Evolutionary conservation across 2,888 invertebrate species (phyloP), one percentile per base, ranked within the genome.

Genomic region (Petrolisthes manimaculis): DNA sequence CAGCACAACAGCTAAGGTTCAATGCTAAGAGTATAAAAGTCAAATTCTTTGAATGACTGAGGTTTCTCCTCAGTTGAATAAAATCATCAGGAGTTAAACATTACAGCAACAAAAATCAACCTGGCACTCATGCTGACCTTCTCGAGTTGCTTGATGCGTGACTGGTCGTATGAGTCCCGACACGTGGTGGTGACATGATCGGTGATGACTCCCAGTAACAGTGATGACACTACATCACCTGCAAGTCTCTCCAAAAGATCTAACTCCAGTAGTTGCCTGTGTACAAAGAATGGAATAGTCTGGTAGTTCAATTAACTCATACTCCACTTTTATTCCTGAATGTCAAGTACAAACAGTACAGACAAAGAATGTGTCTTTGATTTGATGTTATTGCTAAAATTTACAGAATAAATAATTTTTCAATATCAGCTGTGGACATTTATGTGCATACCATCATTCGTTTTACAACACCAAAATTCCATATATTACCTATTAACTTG

Each of bases 151-250:
- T 94, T 94, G 83, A 98, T 94, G 92, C 97, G 97, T 5, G 97
- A 96, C 37, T 95, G 95, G 93, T 98, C 97, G 94, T 97, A 98
- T 92, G 96, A 96, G 56, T 97, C 97, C 92, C 96, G 96, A 92
- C 98, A 98, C 0, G 96, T 95, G 92, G 96, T 95, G 92, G 95
- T 95, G n/a, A 98, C 96, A 92, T 98, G 96, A 91, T 95, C 94
- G 92, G 96, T 95, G 91, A 98, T 98, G 92, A 96, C 95, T 92
- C 95, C 94, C 92, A 97, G 96, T 90, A 98, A 96, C 84, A 98
- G 94, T 89, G 95, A 95, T 1, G 97, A 97, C 12, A 98, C 94
- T 0, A 97, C 95, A 92, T 97, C 96, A 0, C 97, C 97, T 3
- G 97, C 96, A 67, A 98, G 93, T 92, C 97, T 95, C 93, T 98